Percentiles rank a stretch among this genome's conserved stretches.
Evolutionary conservation across 1,140 invertebrate species (phyloP).

Genomic region (Drosophila arizonae): DNA sequence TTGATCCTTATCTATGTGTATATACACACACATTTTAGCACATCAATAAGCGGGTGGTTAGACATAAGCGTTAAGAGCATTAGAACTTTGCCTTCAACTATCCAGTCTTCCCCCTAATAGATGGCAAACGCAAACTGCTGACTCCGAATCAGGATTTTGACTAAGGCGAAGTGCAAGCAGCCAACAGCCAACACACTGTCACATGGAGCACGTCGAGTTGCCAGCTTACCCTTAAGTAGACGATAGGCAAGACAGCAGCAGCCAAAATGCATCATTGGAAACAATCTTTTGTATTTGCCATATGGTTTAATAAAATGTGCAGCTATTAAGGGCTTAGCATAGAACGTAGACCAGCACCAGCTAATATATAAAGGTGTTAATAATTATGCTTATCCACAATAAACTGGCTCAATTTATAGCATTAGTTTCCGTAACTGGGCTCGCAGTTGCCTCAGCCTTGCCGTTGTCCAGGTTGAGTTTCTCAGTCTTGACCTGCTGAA

Average conservation of each 20-base stretch:
- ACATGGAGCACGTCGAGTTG: neutral
- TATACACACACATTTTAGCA: neutral
- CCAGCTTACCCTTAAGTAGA: conserved; percentile 6
- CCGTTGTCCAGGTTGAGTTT: neutral
- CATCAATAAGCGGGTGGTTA: conserved; percentile 37
- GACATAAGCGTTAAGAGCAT: conserved; percentile 36
- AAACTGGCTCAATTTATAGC: neutral
- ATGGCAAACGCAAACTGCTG: conserved; percentile 16
- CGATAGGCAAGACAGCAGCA: neutral
- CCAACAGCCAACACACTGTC: conserved; percentile 4
- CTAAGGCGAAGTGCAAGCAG: conserved; percentile 22
- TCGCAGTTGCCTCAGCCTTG: neutral
- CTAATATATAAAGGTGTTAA: neutral
- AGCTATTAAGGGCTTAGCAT: no score
- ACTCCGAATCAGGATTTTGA: conserved; percentile 5
- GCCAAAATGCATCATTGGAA: neutral
- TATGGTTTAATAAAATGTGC: neutral
- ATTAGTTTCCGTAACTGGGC: neutral
- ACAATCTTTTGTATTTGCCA: neutral
- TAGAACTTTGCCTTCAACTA: conserved; percentile 40
- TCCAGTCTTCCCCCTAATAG: conserved; percentile 18
- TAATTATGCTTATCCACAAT: neutral
- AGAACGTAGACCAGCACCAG: no score
- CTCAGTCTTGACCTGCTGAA: neutral
- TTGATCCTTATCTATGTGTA: no score